Conservation (phyloP, 2,113 vertebrate species). For the Carassius gibelio region DNA sequence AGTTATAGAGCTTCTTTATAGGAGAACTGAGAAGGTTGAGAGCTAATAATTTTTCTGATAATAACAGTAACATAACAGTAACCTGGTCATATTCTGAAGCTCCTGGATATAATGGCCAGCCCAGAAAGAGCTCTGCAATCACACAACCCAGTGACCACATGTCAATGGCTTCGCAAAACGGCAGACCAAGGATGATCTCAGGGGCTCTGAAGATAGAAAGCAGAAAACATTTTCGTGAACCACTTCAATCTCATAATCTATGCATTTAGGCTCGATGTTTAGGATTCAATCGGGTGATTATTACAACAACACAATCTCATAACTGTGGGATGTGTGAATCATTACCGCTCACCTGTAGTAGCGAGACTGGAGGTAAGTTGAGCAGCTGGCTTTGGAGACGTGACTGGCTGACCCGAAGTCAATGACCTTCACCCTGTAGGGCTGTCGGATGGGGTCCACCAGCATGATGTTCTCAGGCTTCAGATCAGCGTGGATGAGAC, state of each 20-base stretch:
- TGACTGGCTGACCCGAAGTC: too few species aligned
- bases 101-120: conserved; percentile 97
- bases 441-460: too few species aligned
- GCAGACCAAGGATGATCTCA: conserved; percentile 95
- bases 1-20: too few species aligned
- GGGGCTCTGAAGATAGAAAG: conserved; percentile 82
- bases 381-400: too few species aligned
- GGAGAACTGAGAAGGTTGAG: too few species aligned
- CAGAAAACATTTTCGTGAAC: background rate
- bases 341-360: conserved; percentile 85
- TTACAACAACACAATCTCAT: background rate
- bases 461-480: too few species aligned
- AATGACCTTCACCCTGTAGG: too few species aligned
- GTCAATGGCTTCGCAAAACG: conserved; percentile 97
- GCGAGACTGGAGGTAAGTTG: conserved; percentile 85
- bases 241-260: background rate
- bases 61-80: conserved; percentile 5
- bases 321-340: background rate
- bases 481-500: too few species aligned
- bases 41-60: too few species aligned
- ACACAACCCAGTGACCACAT: conserved; percentile 99
- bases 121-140: conserved; percentile 96
- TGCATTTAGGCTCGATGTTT: background rate
- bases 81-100: conserved; percentile 99
- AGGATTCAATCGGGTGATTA: background rate